Evolutionary conservation across 2,888 invertebrate species (phyloP), one percentile per base, ranked within the genome.

Genomic region (Silvanus unidentatus): DNA sequence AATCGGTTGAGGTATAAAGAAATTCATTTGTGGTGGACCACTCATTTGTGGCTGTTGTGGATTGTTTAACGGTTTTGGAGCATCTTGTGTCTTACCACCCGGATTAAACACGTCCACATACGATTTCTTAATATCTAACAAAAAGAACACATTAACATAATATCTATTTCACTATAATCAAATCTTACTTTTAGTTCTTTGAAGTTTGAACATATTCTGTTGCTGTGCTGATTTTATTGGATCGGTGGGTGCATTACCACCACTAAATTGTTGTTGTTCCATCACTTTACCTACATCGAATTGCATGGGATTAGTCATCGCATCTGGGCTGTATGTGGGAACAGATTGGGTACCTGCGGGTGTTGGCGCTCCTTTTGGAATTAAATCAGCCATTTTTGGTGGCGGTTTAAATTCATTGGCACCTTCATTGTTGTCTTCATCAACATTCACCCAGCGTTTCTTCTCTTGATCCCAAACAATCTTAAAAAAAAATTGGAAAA

Each of bases 81-180:
- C 52, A 16, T 61, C 56, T 11, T 44, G 36, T 16, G 52, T 9
- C 41, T 60, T 62, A n/a, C 82, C 82, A 53, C 77, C 73, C 34
- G 86, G 86, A 75, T 89, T 89, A 73, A 92, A 84, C 47, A 94
- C 89, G 73, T 94, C 92, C 58, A 94, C 89, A 73, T 94, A 95
- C 48, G 88, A 85, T 63, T 86, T 86, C 72, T 88, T 84, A 63
- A 88, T 77, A 63, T 86, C 89, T 90, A 70, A 5, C 68, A 71
- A 45, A 42, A 40, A 29, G 16, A 29, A 44, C 35, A 40, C 11
- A 27, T 14, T 11, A 41, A n/a, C 27, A 39, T 34, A 39, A 39
- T 28, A 9, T 32, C n/a, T 13, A 8, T 37, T 8, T n/a, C 14
- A 37, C 10, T 14, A 16, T 11, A 4, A 37, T 12, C 2, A 11